These are phyloP conservation scores for Phaethornis superciliosus DNA, from an alignment of 2,113 vertebrate genomes.

Conservation along the genomic window DNA sequence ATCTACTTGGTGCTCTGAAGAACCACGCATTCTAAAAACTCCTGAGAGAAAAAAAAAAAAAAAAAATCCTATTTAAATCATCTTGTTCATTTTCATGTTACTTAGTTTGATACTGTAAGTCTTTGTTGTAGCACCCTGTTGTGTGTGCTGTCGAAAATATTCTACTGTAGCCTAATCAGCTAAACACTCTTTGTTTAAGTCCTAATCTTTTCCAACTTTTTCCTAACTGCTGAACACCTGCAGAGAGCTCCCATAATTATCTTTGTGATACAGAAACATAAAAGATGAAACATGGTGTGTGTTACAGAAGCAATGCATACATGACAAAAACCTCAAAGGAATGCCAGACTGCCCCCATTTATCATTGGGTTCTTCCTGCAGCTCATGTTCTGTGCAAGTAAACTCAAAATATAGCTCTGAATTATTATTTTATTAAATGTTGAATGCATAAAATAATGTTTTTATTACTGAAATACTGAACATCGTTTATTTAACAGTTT, in stretches of 20 bases:
- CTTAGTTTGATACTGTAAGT: not conserved
- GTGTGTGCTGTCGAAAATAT: conserved; percentile 25
- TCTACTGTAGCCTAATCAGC: conserved; percentile 9
- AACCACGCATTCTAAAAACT: not conserved
- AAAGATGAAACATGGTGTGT: not conserved
- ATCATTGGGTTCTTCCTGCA: not conserved
- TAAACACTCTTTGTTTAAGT: conserved; percentile 32
- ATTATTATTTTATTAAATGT: not conserved
- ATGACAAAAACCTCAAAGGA: not conserved
- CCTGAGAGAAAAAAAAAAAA: not conserved
- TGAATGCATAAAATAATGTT: not conserved
- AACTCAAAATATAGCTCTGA: not conserved
- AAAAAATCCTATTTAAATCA: not conserved
- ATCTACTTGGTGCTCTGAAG: not conserved
- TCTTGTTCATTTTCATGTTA: conserved; percentile 20
- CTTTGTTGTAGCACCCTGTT: conserved; percentile 34
- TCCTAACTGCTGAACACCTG: not conserved
- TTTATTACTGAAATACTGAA: not conserved
- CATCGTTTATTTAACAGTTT: not conserved
- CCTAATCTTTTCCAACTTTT: conserved; percentile 32
- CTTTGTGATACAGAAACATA: not conserved
- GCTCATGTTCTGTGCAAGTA: not conserved
- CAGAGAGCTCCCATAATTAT: not conserved
- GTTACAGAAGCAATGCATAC: not conserved
- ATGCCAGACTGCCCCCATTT: not conserved